Conservation (phyloP, 2,888 invertebrate genomes). For the Saturnia pavonia region DNA sequence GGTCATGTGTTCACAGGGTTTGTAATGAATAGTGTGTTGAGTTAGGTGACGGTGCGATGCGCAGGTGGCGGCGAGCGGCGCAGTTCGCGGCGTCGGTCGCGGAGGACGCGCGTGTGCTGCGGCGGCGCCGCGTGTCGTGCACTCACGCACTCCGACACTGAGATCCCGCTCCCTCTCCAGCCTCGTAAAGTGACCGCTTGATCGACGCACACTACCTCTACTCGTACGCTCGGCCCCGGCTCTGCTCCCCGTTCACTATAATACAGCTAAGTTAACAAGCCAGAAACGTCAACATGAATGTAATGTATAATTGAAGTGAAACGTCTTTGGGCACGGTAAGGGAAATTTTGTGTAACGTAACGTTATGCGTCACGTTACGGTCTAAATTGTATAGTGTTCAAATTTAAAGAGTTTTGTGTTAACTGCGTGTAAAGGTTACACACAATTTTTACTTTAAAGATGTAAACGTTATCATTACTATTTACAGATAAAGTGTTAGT, state of each 20-base stretch:
- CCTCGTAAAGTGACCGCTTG: constrained; percentile 80
- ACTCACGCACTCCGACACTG: constrained; percentile 77
- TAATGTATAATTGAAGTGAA: too few species aligned
- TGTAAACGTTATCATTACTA: background rate
- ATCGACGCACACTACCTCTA: constrained; percentile 38
- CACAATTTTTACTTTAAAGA: background rate
- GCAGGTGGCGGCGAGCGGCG: constrained; percentile 73
- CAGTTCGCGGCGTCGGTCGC: constrained; percentile 74
- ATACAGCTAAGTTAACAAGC: background rate
- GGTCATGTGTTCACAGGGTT: too few species aligned
- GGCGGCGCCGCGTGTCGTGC: constrained; percentile 68
- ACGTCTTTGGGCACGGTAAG: too few species aligned
- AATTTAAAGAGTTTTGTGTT: too few species aligned
- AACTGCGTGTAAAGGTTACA: too few species aligned
- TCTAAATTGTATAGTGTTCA: too few species aligned
- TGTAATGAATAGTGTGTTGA: background rate
- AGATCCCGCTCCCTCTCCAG: constrained; percentile 80
- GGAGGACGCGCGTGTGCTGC: constrained; percentile 75
- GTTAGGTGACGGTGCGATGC: background rate
- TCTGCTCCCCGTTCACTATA: constrained; percentile 19
- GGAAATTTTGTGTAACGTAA: too few species aligned
- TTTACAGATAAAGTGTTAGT: background rate
- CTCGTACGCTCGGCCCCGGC: too few species aligned
- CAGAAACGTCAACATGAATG: too few species aligned
- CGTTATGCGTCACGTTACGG: too few species aligned